These are phyloP conservation scores for Condylura cristata DNA, from an alignment of 2,113 vertebrate genomes.

Conservation along the genomic window DNA sequence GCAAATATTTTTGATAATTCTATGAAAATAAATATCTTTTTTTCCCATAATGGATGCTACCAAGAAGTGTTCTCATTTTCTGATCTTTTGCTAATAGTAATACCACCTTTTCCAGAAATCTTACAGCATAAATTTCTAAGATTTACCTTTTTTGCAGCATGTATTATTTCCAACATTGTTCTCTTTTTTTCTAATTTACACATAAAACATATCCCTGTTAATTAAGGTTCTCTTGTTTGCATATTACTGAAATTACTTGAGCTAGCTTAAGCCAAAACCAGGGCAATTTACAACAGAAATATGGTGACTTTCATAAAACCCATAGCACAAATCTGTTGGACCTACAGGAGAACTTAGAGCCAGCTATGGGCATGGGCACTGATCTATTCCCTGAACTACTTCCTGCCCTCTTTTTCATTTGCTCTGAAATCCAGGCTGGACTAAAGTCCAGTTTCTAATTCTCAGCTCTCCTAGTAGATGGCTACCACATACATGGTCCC, in stretches of 20 bases:
- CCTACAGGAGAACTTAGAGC: background rate
- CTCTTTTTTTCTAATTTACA: background rate
- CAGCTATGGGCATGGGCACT: background rate
- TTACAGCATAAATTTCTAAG: background rate
- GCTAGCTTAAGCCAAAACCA: conserved; percentile 20
- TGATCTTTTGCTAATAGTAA: background rate
- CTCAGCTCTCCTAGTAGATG: background rate
- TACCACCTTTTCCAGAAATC: background rate
- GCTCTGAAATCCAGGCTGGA: background rate
- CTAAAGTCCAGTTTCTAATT: background rate
- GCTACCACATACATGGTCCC: background rate
- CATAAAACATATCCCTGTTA: background rate
- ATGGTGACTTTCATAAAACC: background rate
- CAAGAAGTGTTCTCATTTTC: background rate
- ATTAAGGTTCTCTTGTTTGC: background rate
- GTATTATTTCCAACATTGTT: background rate
- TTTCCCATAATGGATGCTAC: background rate
- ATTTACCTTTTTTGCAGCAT: background rate
- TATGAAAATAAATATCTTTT: background rate
- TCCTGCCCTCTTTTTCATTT: background rate
- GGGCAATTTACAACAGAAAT: background rate
- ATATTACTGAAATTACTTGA: conserved; percentile 4
- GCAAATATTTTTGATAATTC: background rate
- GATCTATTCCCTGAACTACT: background rate
- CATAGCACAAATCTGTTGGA: background rate